Base-by-base conservation (phyloP, 2,888 invertebrate genomes). In the Dryomyza anilis region DNA sequence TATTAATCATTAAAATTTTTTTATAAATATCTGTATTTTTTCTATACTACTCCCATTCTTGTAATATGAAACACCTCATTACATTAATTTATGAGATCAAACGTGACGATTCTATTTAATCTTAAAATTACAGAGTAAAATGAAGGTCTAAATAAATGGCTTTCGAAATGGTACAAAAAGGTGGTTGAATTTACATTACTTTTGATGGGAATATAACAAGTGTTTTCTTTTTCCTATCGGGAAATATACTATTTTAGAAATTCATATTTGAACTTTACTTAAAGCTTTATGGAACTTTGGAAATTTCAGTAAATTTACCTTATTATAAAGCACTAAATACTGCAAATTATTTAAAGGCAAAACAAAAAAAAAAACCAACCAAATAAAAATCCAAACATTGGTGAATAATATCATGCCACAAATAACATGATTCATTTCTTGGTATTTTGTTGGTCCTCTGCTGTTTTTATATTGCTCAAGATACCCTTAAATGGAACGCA, bases 21-120 rank as follows among this genome's bases (percentile, higher is more conserved):
- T n/a, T n/a, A n/a, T n/a, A n/a, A n/a, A n/a, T n/a, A n/a, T n/a
- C n/a, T n/a, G n/a, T n/a, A n/a, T n/a, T n/a, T n/a, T n/a, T n/a
- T n/a, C n/a, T n/a, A n/a, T n/a, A n/a, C n/a, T n/a, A n/a, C n/a
- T n/a, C n/a, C n/a, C n/a, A n/a, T n/a, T n/a, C n/a, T n/a, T n/a
- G n/a, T n/a, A n/a, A n/a, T n/a, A n/a, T n/a, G 29, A 25, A 69
- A 67, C 73, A 70, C 73, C 74, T 67, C 64, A 72, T 69, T 75
- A 76, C 76, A 76, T 76, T 76, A 77, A 76, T 76, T 76, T 76
- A 66, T 63, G 67, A 77, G 77, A 76, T 76, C 75, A 76, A 76
- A 75, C 72, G 72, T 73, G 71, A 66, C 72, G 73, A 72, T 70
- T 61, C 50, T 39, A 48, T 14, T 25, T 30, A 4, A 23, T 43